Percentiles rank a stretch among this genome's conserved stretches.
phyloP scores from a whole-genome alignment of 2,113 vertebrate species.

The Charadrius vociferus region DNA sequence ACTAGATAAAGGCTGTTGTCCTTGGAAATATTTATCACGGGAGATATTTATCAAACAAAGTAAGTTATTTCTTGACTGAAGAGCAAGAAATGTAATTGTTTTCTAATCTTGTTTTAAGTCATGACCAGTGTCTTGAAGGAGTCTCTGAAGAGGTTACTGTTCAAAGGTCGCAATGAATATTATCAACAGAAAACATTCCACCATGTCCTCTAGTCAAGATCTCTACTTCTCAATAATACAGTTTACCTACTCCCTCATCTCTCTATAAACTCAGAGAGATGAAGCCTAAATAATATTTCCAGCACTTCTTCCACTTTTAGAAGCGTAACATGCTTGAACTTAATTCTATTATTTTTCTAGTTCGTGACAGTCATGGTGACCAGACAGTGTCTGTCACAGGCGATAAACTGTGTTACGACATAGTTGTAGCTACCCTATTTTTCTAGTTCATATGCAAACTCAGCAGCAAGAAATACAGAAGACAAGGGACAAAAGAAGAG shows the following conservation, averaged over 20 bases:
- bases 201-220: neutral
- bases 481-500: constrained; percentile 1
- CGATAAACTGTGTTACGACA: neutral
- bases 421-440: neutral
- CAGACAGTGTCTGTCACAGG: neutral
- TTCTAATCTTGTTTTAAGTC: neutral
- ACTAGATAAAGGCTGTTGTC: neutral
- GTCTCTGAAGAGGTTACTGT: neutral
- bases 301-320: neutral
- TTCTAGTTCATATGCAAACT: neutral
- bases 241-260: neutral
- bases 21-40: neutral
- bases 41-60: neutral
- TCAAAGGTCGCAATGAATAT: neutral
- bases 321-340: neutral
- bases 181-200: neutral
- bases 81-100: neutral
- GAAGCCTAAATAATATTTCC: neutral
- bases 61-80: neutral
- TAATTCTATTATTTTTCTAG: neutral
- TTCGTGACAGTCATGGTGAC: neutral
- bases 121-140: neutral
- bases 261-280: neutral
- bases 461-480: neutral
- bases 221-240: neutral